Evolutionary conservation across 2,113 vertebrate genomes (phyloP).

Genomic region (Phylloscopus whistleri): DNA sequence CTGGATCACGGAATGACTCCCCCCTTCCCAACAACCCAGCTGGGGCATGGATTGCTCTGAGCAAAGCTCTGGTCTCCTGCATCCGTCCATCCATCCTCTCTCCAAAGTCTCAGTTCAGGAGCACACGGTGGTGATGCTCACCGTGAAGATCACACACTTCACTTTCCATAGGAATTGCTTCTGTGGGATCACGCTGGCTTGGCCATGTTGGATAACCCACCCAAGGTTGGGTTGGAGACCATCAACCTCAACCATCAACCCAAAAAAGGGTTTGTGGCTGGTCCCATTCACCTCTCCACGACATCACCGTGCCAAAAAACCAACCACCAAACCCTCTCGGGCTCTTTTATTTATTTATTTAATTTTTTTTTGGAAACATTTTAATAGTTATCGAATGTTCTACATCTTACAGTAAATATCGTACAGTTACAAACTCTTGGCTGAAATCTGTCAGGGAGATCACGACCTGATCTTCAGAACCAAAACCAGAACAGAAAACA

Average conservation of each 20-base stretch:
- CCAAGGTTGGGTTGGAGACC: background rate
- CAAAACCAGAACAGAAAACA: slow-evolving; percentile 65
- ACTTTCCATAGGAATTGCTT: background rate
- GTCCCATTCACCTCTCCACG: background rate
- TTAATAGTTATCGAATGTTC: slow-evolving; percentile 99
- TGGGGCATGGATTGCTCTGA: background rate
- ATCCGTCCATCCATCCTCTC: background rate
- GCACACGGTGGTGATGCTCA: background rate
- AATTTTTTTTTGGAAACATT: slow-evolving; percentile 85
- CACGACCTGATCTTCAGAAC: slow-evolving; percentile 89
- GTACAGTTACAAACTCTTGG: slow-evolving; percentile 99
- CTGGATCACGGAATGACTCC: background rate
- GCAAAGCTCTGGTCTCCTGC: background rate
- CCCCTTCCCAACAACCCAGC: background rate
- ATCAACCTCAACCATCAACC: background rate
- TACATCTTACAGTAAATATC: slow-evolving; percentile 99
- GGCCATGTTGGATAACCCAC: background rate
- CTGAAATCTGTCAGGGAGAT: slow-evolving; percentile 95
- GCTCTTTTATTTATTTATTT: slow-evolving; percentile 50
- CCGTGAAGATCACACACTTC: background rate
- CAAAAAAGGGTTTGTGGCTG: background rate
- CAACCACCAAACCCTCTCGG: background rate
- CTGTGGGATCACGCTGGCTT: background rate
- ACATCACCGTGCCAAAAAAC: background rate
- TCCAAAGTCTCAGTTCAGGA: background rate